These are phyloP conservation scores for Myrmophylax atrothorax DNA, from an alignment of 2,113 vertebrate species.

Conservation along the genomic window DNA sequence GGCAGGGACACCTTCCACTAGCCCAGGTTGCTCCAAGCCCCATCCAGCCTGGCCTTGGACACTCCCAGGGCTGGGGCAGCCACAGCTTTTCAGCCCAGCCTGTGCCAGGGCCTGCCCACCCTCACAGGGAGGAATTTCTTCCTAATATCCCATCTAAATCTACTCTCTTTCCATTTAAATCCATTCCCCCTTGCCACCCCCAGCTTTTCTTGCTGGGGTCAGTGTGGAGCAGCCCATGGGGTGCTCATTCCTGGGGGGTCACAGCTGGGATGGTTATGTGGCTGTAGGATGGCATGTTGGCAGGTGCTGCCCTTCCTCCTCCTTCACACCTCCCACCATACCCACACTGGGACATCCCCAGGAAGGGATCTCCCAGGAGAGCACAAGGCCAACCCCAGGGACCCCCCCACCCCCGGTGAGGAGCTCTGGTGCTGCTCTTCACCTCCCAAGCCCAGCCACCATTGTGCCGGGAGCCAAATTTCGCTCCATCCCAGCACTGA, in stretches of 20 bases:
- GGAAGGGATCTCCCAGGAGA: fast-evolving
- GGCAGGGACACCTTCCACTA: not conserved
- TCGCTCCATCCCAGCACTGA: fast-evolving
- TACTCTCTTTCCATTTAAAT: not conserved
- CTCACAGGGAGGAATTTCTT: not conserved
- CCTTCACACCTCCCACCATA: not conserved
- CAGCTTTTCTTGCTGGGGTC: fast-evolving
- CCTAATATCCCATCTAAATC: not conserved
- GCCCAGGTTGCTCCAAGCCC: not conserved
- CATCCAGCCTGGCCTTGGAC: not conserved
- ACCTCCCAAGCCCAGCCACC: not conserved
- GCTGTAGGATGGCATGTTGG: not conserved
- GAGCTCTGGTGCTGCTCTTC: not conserved
- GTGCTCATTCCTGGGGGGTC: not conserved
- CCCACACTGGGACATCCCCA: not conserved
- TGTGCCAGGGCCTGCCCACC: not conserved
- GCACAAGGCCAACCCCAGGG: not conserved
- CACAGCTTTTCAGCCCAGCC: not conserved
- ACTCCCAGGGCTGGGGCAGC: not conserved
- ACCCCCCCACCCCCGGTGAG: not conserved
- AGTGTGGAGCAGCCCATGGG: fast-evolving
- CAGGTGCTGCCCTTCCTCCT: not conserved
- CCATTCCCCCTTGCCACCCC: too few relatives aligned
- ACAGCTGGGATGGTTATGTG: fast-evolving
- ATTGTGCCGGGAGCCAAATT: fast-evolving